A percentile compares a stretch with the other conserved stretches of the same genome.
These are phyloP conservation scores for Drosophila birchii DNA, from an alignment of 2,888 invertebrate species.

Conservation along the genomic window DNA sequence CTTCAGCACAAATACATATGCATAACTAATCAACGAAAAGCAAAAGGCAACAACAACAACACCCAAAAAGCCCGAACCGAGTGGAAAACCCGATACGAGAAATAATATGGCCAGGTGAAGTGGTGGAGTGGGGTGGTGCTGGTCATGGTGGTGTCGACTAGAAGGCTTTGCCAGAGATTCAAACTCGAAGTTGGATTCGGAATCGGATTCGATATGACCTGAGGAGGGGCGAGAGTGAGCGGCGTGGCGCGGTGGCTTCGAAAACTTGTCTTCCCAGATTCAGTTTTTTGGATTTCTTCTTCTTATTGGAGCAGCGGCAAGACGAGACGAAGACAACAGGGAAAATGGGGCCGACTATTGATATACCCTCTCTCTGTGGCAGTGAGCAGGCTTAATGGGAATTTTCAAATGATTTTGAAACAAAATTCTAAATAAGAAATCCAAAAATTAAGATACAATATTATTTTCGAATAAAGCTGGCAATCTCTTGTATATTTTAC, in stretches of 20 bases:
- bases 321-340: conserved; percentile 21
- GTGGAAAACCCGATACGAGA: conserved; percentile 66
- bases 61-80: conserved; percentile 40
- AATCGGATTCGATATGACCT: conserved; percentile 26
- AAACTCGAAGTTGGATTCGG: conserved; percentile 24
- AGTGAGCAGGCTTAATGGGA: no score
- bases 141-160: conserved; percentile 24
- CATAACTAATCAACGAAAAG: conserved; percentile 70
- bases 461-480: no score
- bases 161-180: conserved; percentile 40
- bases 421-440: no score
- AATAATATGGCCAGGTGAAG: conserved; percentile 36
- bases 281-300: conserved; percentile 69
- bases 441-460: no score
- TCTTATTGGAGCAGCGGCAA: conserved; percentile 63
- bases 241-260: conserved; percentile 18
- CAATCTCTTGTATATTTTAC: no score
- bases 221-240: conserved; percentile 40
- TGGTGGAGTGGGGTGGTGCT: conserved; percentile 7
- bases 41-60: conserved; percentile 44
- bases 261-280: conserved; percentile 81
- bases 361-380: background rate
- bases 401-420: no score
- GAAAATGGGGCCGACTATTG: conserved; percentile 5
- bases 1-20: conserved; percentile 54